Base-by-base conservation (phyloP, 2,113 vertebrate species). In the Dolichallabes microphthalmus region DNA sequence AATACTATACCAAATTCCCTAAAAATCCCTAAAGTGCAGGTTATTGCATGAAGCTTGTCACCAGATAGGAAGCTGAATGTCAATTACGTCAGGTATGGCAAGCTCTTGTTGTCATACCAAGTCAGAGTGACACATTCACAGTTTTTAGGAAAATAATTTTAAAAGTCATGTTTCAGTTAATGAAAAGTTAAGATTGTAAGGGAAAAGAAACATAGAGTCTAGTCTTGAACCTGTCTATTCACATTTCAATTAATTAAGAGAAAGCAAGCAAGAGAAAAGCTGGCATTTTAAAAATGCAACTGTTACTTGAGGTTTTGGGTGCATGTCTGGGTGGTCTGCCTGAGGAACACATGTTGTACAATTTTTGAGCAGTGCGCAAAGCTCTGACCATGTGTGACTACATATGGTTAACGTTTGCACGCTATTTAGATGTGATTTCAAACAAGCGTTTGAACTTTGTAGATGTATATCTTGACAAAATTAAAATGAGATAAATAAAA, bases 371-470 rank as follows among this genome's bases (percentile, higher is more conserved):
- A 71, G 57, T 45, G 14, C 25, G 53, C 25, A 50, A 76, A 75
- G 19, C 30, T n/a, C 35, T 80, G 35, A 50, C 66, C 66, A 79
- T 52, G 15, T 85, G 75, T 39, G 61, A 66, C 63, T 53, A 60
- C 76, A 85, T 79, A 69, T 85, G 83, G 52, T 71, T 64, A 84
- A 27, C 2, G 1, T 22, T 84, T 35, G 2, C 11, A 14, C 35
- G 66, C 32, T 68, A 66, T 85, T 85, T 61, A 35, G n/a, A 61
- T 60, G 69, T 68, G 5, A 50, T 50, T 85, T 71, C 63, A 79
- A 71, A 80, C 63, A 80, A 79, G 11, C 50, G 20, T 5, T 45
- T 66, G 14, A 79, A 68, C 14, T 25, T 6, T 66, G n/a, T 22
- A 61, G 69, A 74, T 64, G 17, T 32, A 52, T 20, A 66, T 55